Conservation (phyloP, 2,797 vertebrate species). For the Rhynchotus rufescens region DNA sequence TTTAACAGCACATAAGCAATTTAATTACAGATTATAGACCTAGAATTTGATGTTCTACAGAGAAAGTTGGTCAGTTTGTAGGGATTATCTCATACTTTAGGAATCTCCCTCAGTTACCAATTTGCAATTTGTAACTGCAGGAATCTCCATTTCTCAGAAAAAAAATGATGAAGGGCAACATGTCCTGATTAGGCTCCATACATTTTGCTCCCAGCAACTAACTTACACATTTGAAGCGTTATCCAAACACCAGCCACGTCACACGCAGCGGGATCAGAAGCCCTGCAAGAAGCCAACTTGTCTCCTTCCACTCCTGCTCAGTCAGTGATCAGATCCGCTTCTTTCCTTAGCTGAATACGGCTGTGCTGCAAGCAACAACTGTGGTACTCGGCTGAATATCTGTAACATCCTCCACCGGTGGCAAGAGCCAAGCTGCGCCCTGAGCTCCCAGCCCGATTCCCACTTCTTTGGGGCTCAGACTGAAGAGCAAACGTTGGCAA, state of each 20-base stretch:
- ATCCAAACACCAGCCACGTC: not conserved
- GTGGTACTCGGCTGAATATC: not conserved
- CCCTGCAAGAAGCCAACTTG: not conserved
- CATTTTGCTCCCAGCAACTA: not conserved
- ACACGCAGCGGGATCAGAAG: not conserved
- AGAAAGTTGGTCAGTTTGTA: conserved; percentile 42
- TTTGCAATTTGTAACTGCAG: conserved; percentile 61
- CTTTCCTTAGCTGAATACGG: conserved; percentile 42
- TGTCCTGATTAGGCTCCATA: conserved; percentile 52
- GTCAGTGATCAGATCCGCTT: conserved; percentile 52
- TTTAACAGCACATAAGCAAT: conserved; percentile 62
- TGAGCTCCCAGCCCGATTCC: not conserved
- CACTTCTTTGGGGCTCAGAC: not conserved
- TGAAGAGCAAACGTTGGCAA: not conserved
- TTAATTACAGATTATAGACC: conserved; percentile 67
- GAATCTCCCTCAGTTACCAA: conserved; percentile 63
- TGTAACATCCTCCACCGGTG: not conserved
- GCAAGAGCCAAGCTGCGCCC: not conserved
- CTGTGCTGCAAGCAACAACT: conserved; percentile 26
- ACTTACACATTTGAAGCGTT: conserved; percentile 1
- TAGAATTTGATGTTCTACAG: conserved; percentile 63
- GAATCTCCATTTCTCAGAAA: conserved; percentile 44
- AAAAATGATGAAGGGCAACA: not conserved
- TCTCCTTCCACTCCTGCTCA: not conserved
- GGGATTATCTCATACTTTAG: conserved; percentile 73